phyloP scores from a whole-genome alignment of 2,113 vertebrate genomes.

The Stictonetta naevosa region DNA sequence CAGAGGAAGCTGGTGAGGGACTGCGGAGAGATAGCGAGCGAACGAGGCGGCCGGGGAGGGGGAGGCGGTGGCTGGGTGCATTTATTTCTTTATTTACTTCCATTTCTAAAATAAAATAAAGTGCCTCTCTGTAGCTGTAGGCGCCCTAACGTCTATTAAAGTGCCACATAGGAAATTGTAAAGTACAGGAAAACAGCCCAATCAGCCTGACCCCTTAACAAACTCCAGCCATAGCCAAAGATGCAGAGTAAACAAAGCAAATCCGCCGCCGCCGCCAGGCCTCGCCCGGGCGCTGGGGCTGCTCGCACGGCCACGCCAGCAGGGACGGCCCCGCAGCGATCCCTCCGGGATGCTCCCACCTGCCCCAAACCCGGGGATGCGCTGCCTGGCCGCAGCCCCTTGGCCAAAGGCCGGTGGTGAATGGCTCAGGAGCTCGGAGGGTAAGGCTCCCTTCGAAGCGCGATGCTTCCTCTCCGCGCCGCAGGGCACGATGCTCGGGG shows the following conservation, averaged over 20 bases:
- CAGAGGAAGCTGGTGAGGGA: constrained; percentile 27
- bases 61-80: not conserved
- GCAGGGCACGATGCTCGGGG: not conserved
- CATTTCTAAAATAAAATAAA: constrained; percentile 11
- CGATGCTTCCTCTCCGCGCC: not conserved
- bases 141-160: constrained; percentile 60
- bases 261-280: not conserved
- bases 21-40: not conserved
- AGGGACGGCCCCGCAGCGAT: not conserved
- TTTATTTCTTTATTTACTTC: constrained; percentile 24
- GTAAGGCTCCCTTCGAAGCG: not conserved
- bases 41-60: not conserved
- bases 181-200: constrained; percentile 61
- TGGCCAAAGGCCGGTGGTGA: not conserved
- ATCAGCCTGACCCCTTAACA: constrained; percentile 51
- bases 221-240: constrained; percentile 15
- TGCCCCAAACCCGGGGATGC: not conserved
- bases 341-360: not conserved
- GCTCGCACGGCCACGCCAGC: accelerated
- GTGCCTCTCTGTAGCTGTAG: constrained; percentile 46
- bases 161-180: constrained; percentile 62
- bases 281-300: not conserved
- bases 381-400: not conserved
- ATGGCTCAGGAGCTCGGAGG: not conserved
- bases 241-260: constrained; percentile 31